Evolutionary conservation across 2,888 invertebrate genomes (phyloP), one percentile per base, ranked within the genome.

Genomic region (Neoscelio sp.): DNA sequence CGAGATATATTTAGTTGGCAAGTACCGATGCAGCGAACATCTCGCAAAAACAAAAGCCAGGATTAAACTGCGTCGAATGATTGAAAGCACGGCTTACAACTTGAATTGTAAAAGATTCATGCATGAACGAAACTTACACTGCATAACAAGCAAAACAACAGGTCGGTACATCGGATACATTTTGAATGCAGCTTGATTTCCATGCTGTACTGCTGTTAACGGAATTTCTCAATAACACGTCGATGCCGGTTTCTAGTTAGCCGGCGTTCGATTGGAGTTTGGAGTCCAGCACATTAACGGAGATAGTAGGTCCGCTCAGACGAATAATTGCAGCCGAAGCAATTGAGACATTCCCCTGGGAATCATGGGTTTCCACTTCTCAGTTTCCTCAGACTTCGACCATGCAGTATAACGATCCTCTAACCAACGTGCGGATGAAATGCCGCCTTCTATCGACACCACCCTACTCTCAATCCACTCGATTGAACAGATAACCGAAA

Each of bases 251-350:
- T 76, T 75, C 82, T 80, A 84, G 86, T 84, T 84, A 83, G 82
- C 78, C 67, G 30, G 50, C 75, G 80, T 80, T 81, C 60, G 81
- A 80, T 83, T 82, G 68, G 80, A 84, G 84, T 83, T 84, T 84
- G 77, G 83, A 85, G 88, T 88, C 87, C 86, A 75, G 87, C 85
- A 87, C 87, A 89, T 89, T 89, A 89, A 89, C 86, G 84, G 84
- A 88, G 89, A 88, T 89, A 89, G 88, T 85, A 86, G 84, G 86
- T 88, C 87, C 87, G 87, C 86, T 89, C 89, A 86, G 89, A 89
- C 89, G 88, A 89, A 88, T 89, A 89, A 89, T 89, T 89, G 88
- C 88, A 85, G 88, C 85, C 86, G 86, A 85, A 85, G 87, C 87
- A 87, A 89, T 88, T 86, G 87, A 85, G 88, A 82, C 82, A 82